These are phyloP conservation scores for Chanos chanos DNA, from an alignment of 2,797 vertebrate species.

Conservation along the genomic window DNA sequence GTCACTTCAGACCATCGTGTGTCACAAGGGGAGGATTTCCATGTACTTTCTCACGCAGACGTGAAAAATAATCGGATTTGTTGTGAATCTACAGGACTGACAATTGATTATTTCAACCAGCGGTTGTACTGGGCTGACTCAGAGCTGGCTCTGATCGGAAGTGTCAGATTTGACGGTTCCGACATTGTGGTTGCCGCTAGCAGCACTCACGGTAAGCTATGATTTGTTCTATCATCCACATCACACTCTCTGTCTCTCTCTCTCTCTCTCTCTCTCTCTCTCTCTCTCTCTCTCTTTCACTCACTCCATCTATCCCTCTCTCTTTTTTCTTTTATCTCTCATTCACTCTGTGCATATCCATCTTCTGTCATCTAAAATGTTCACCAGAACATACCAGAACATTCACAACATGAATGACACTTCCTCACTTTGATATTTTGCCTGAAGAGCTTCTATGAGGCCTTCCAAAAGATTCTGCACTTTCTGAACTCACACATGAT, in stretches of 20 bases:
- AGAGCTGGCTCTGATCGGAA: constrained; percentile 80
- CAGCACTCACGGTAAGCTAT: constrained; percentile 71
- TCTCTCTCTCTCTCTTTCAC: too few relatives aligned
- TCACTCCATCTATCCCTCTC: neutral
- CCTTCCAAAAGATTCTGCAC: too few relatives aligned
- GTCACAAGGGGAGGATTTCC: too few relatives aligned
- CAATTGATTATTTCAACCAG: constrained; percentile 80
- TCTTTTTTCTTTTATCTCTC: neutral
- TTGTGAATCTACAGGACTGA: constrained; percentile 67
- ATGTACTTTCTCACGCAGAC: too few relatives aligned
- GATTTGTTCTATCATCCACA: neutral
- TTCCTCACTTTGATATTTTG: too few relatives aligned
- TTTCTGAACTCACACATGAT: too few relatives aligned
- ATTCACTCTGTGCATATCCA: too few relatives aligned
- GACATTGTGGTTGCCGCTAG: constrained; percentile 69
- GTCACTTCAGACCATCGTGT: too few relatives aligned
- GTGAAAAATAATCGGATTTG: neutral
- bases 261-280: neutral
- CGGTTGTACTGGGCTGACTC: constrained; percentile 85
- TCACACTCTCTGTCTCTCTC: neutral
- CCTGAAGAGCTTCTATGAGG: too few relatives aligned
- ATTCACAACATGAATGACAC: too few relatives aligned
- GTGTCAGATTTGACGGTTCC: constrained; percentile 77
- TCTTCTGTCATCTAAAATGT: too few relatives aligned
- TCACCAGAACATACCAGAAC: too few relatives aligned